Conservation (phyloP, 2,888 invertebrate species). For the Oligia latruncula region DNA sequence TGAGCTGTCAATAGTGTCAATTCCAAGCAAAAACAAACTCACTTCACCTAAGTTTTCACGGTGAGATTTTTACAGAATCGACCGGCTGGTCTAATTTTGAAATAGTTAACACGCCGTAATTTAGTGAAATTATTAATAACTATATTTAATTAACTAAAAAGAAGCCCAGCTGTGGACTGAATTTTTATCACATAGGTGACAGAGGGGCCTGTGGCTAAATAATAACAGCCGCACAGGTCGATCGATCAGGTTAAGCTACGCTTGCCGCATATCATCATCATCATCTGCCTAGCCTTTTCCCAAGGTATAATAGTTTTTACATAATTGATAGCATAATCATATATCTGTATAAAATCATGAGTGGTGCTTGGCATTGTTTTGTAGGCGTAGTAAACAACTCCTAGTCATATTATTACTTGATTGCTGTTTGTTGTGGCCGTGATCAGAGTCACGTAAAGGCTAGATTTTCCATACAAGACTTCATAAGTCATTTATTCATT, state of each 20-base stretch:
- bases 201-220: no score
- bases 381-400: conserved; percentile 2
- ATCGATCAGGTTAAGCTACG: no score
- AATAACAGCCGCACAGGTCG: no score
- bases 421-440: background rate
- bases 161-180: background rate
- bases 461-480: conserved; percentile 1
- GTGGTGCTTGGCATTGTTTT: conserved; percentile 15
- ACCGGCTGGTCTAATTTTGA: background rate
- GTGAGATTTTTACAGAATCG: no score
- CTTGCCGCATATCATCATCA: no score
- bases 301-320: conserved; percentile 14
- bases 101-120: background rate
- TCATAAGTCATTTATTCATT: no score
- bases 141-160: background rate
- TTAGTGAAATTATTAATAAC: background rate
- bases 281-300: no score
- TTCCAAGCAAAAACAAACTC: no score
- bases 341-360: conserved; percentile 1
- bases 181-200: background rate
- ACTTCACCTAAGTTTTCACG: no score
- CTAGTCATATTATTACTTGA: conserved; percentile 12
- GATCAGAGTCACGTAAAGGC: conserved; percentile 3
- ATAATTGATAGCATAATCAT: background rate
- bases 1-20: no score